phyloP scores from a whole-genome alignment of 2,888 invertebrate species.

The Petrophora chlorosata region DNA sequence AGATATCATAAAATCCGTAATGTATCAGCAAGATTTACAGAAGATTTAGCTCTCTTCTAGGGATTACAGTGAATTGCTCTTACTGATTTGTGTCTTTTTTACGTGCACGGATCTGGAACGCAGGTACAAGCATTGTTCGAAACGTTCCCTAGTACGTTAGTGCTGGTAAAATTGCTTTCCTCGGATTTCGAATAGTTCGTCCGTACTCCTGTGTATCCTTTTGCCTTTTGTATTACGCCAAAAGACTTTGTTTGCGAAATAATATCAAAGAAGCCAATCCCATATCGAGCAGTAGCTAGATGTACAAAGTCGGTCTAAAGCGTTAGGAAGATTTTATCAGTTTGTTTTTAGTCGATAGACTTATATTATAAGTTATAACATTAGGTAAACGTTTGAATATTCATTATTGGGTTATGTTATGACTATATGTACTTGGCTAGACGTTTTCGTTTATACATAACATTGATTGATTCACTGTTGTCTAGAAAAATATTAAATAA shows the following conservation, averaged over 20 bases:
- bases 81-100: constrained; percentile 59
- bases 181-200: constrained; percentile 27
- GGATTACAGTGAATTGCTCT: constrained; percentile 62
- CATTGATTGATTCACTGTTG: background rate
- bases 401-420: constrained; percentile 7
- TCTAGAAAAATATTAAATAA: background rate
- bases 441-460: constrained; percentile 5
- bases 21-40: constrained; percentile 53
- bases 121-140: constrained; percentile 24
- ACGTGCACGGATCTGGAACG: constrained; percentile 35
- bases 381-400: constrained; percentile 13
- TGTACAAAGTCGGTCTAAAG: constrained; percentile 21
- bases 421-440: constrained; percentile 11
- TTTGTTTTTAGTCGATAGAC: constrained; percentile 4
- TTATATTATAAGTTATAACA: too few relatives aligned
- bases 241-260: constrained; percentile 27
- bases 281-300: constrained; percentile 23
- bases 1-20: constrained; percentile 54
- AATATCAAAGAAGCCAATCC: constrained; percentile 30
- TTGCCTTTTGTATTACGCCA: constrained; percentile 24
- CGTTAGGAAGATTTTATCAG: too few relatives aligned
- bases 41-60: constrained; percentile 63
- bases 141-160: constrained; percentile 26
- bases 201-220: constrained; percentile 22
- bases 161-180: constrained; percentile 29